Base-by-base conservation (phyloP, 2,888 invertebrate species). In the Chrysolina americana region DNA sequence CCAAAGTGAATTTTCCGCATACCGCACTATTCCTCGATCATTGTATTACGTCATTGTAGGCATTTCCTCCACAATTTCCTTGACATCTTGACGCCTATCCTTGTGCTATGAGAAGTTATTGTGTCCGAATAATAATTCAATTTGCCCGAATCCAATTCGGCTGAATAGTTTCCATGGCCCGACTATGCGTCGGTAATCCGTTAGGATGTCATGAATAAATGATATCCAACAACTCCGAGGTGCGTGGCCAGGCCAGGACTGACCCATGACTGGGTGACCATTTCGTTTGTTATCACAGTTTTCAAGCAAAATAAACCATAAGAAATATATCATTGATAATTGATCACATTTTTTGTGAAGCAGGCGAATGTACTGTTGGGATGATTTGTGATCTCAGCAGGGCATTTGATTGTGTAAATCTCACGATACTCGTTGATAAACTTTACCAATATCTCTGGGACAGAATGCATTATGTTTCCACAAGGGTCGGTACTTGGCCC, bases 131-230 rank as follows among this genome's bases (percentile, higher is more conserved):
- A 65, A 23, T 65, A 65, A 65, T 65, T 65, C 65, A 65, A 65
- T 65, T 65, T 65, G 65, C 44, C 47, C n/a, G 65, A 65, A 65
- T 47, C 65, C 65, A 65, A 65, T 65, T 65, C 65, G 48, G 65
- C 19, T 48, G 65, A 65, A 65, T 65, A 48, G 65, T 65, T 65
- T 41, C 65, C 65, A 65, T 48, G 41, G 59, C 59, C 11, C 21
- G 59, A 36, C 59, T 59, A n/a, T 28, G 59, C 59, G 59, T 65
- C 65, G 65, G 65, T 65, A 65, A 65, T 65, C 65, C 47, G 65
- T 65, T 65, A 65, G 44, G 13, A 65, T 65, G 23, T 41, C 44
- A 48, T 44, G 65, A 65, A 65, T 65, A 47, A 23, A 65, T 65
- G 48, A 65, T 65, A n/a, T n/a, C 59, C 13, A 10, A n/a, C 36